These are phyloP conservation scores for Dryoscopus gambensis DNA, from an alignment of 2,113 vertebrate species.

Conservation along the genomic window DNA sequence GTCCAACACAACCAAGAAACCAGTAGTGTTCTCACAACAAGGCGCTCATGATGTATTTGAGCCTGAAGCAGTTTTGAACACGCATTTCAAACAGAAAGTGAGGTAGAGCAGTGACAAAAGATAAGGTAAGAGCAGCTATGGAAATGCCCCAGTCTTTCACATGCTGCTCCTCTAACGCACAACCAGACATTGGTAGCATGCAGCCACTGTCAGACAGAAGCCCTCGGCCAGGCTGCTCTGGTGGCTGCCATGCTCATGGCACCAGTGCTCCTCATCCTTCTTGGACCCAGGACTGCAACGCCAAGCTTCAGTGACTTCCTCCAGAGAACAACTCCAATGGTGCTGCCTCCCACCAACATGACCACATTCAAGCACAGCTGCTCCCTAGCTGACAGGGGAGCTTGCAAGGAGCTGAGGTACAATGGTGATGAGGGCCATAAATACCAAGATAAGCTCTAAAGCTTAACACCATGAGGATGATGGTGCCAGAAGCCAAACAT, in stretches of 20 bases:
- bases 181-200: not conserved
- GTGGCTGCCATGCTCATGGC: not conserved
- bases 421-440: not conserved
- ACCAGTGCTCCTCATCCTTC: not conserved
- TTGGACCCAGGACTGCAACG: not conserved
- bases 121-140: not conserved
- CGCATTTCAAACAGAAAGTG: not conserved
- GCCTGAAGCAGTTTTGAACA: not conserved
- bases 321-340: fast-evolving
- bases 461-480: not conserved
- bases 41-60: not conserved
- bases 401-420: not conserved
- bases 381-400: not conserved
- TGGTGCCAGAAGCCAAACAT: not conserved
- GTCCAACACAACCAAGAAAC: not conserved
- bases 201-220: not conserved
- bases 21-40: not conserved
- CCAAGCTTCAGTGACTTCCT: not conserved
- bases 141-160: not conserved
- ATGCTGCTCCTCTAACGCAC: not conserved
- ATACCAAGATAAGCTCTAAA: not conserved
- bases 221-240: not conserved
- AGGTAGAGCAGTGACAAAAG: not conserved
- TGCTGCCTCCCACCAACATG: not conserved
- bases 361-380: not conserved